These are phyloP conservation scores for Aphodius granarius DNA, from an alignment of 2,888 invertebrate genomes.

Conservation along the genomic window DNA sequence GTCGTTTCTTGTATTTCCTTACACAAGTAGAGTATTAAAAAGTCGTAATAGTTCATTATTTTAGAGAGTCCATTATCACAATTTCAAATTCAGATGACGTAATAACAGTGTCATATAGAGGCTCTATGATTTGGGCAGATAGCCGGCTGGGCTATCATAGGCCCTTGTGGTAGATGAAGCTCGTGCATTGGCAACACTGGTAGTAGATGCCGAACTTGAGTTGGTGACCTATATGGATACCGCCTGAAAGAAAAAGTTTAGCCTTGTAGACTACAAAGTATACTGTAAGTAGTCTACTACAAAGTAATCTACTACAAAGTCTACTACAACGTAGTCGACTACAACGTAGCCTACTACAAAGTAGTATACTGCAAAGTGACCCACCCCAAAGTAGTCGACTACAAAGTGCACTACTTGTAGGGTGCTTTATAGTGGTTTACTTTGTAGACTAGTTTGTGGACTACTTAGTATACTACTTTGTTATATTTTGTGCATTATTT, in stretches of 20 bases:
- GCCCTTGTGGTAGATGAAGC: conserved; percentile 51
- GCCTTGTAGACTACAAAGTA: background rate
- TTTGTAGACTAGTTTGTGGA: too few species aligned
- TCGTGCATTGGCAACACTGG: conserved; percentile 54
- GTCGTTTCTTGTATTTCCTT: background rate
- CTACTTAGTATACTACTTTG: background rate
- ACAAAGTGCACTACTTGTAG: too few species aligned
- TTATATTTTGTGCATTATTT: background rate
- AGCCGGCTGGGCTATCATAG: conserved; percentile 50
- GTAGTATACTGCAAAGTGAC: too few species aligned
- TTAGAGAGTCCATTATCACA: conserved; percentile 25
- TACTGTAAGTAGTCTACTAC: background rate
- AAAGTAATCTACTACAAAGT: too few species aligned
- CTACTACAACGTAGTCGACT: too few species aligned
- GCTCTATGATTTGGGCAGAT: conserved; percentile 54
- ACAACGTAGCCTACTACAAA: too few species aligned
- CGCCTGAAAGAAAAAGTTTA: conserved; percentile 41
- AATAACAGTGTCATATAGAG: conserved; percentile 49
- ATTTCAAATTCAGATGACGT: conserved; percentile 17
- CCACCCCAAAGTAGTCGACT: too few species aligned
- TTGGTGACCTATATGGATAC: conserved; percentile 50
- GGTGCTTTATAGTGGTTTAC: too few species aligned
- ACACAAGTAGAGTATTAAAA: background rate
- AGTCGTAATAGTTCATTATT: conserved; percentile 4
- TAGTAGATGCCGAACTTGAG: conserved; percentile 50